Evolutionary conservation across 1,140 invertebrate genomes (phyloP).

Genomic region (Neotoxoptera formosana): DNA sequence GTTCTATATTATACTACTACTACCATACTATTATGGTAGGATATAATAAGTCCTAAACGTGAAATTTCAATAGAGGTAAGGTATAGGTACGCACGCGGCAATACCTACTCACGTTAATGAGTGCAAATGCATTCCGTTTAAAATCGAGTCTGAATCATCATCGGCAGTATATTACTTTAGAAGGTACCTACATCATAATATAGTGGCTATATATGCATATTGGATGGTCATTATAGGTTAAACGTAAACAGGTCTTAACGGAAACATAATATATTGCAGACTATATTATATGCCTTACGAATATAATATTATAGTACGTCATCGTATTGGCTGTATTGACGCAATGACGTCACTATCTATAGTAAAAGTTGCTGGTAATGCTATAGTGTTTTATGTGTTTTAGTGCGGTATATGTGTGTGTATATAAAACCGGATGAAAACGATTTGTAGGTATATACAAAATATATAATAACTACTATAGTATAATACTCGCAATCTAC

Average conservation of each 20-base stretch:
- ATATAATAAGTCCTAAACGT: background rate
- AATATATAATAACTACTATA: background rate
- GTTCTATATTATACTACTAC: background rate
- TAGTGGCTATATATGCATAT: background rate
- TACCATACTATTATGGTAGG: conserved; percentile 16
- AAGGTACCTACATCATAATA: no score
- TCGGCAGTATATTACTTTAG: background rate
- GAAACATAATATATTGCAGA: background rate
- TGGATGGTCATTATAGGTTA: background rate
- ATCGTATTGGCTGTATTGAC: background rate
- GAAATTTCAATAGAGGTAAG: background rate
- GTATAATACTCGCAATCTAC: background rate
- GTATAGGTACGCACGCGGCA: background rate
- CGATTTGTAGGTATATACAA: background rate
- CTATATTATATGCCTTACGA: background rate
- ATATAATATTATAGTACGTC: background rate
- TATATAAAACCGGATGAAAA: background rate
- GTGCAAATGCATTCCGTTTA: background rate
- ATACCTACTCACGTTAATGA: background rate
- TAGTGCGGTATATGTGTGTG: no score
- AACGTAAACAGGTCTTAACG: background rate
- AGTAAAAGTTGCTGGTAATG: background rate
- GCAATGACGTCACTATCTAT: background rate
- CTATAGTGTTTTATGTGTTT: background rate
- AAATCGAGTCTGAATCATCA: conserved; percentile 22